Evolutionary conservation across 2,113 vertebrate species (phyloP).

Genomic region (Microcebus lehilahytsara): DNA sequence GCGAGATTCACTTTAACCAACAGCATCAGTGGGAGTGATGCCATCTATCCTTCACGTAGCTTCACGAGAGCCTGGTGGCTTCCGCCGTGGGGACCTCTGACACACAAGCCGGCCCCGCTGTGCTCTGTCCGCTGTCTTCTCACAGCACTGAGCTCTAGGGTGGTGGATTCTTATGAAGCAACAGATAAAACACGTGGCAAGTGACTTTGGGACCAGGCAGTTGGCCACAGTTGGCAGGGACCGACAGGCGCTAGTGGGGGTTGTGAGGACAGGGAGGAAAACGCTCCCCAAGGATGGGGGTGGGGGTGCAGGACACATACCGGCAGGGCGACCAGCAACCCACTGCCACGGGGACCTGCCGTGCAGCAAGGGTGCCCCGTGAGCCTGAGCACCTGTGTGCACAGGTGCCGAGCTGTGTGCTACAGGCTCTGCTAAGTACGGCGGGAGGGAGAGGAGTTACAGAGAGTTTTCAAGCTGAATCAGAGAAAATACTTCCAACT

Average conservation of each 20-base stretch:
- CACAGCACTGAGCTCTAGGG: background rate
- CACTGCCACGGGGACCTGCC: accelerated
- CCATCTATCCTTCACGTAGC: accelerated
- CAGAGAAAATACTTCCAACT: background rate
- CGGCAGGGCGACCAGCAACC: accelerated
- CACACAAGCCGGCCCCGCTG: accelerated
- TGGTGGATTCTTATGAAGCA: background rate
- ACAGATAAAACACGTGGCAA: accelerated
- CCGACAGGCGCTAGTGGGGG: accelerated
- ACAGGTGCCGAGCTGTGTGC: background rate
- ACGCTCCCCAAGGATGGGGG: too few species aligned
- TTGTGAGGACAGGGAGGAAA: background rate
- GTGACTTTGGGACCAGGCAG: background rate
- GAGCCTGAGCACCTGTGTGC: accelerated
- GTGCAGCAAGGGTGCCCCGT: accelerated
- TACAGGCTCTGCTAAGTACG: accelerated
- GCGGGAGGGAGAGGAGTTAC: too few species aligned
- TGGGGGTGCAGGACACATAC: background rate
- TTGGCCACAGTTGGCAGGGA: background rate
- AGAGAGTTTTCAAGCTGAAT: background rate
- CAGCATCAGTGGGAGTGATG: accelerated
- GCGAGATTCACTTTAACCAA: too few species aligned
- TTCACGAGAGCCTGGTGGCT: background rate
- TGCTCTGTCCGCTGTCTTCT: background rate
- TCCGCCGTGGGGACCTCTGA: accelerated